These are phyloP conservation scores for Microvelia longipes DNA, from an alignment of 1,140 invertebrate species.

Conservation along the genomic window DNA sequence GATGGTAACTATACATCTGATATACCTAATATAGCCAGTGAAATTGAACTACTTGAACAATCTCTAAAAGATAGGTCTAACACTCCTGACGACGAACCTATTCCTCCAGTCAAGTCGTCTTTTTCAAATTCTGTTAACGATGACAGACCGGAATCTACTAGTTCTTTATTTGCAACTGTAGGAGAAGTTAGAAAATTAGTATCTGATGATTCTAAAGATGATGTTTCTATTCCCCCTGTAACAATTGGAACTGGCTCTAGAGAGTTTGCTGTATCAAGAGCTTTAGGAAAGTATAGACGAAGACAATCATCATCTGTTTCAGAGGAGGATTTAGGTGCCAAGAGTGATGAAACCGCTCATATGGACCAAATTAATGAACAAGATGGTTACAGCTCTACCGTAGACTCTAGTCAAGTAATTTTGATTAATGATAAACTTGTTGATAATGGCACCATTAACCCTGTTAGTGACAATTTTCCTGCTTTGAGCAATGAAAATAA, in stretches of 20 bases:
- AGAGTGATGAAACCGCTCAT: conserved; percentile 15
- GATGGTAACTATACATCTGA: neutral
- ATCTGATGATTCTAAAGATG: conserved; percentile 32
- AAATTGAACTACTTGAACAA: conserved; percentile 1
- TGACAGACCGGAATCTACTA: conserved; percentile 37
- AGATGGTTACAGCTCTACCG: neutral
- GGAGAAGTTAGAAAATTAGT: conserved; percentile 49
- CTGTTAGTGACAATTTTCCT: too few relatives aligned
- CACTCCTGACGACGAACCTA: neutral
- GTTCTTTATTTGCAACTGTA: conserved; percentile 51
- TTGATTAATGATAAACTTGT: too few relatives aligned
- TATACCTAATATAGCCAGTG: neutral
- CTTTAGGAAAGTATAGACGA: conserved; percentile 63
- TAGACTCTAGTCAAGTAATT: conserved; percentile 9
- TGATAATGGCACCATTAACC: too few relatives aligned
- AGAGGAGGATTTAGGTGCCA: conserved; percentile 21
- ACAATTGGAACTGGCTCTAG: conserved; percentile 45
- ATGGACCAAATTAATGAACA: conserved; percentile 13
- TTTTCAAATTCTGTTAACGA: neutral
- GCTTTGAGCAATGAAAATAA: too few relatives aligned
- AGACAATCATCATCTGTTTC: conserved; percentile 36
- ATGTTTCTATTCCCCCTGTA: conserved; percentile 34
- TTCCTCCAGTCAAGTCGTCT: neutral
- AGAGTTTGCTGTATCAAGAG: conserved; percentile 70
- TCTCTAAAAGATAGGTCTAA: neutral